A percentile compares a stretch with the other conserved stretches of the same genome.
Conservation (phyloP, 2,797 vertebrate genomes). For the Sebastes ruberrimus region DNA sequence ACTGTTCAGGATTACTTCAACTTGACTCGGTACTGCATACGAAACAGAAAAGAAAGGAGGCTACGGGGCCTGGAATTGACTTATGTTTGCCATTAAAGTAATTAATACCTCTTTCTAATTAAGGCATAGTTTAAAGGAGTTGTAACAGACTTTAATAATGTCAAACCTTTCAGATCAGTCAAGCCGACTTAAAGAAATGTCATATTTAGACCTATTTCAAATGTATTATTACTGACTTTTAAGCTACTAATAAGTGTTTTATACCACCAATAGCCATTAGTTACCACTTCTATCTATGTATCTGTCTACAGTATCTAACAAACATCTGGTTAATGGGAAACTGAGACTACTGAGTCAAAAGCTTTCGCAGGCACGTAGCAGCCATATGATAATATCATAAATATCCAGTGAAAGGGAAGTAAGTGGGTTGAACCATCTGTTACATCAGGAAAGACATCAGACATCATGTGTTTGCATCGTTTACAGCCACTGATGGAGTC, state of each 20-base stretch:
- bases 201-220: background rate
- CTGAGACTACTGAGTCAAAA: conserved; percentile 7
- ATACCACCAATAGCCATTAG: background rate
- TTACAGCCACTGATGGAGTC: background rate
- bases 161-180: background rate
- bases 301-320: background rate
- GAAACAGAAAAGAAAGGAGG: background rate
- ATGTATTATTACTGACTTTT: background rate
- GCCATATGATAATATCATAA: conserved; percentile 24
- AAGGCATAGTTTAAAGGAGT: too few relatives aligned
- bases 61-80: background rate
- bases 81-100: background rate
- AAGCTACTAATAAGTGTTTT: background rate
- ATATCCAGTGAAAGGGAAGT: conserved; percentile 31
- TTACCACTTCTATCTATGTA: background rate
- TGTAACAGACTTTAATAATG: background rate
- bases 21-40: background rate
- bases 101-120: background rate
- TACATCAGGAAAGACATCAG: conserved; percentile 1
- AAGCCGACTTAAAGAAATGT: background rate
- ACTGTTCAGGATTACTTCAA: background rate
- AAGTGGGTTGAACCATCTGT: conserved; percentile 46
- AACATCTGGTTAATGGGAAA: conserved; percentile 13
- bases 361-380: background rate
- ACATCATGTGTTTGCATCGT: background rate